Evolutionary conservation across 1,140 invertebrate genomes (phyloP), one percentile per base, ranked within the genome.

Genomic region (Parasteatoda tepidariorum): DNA sequence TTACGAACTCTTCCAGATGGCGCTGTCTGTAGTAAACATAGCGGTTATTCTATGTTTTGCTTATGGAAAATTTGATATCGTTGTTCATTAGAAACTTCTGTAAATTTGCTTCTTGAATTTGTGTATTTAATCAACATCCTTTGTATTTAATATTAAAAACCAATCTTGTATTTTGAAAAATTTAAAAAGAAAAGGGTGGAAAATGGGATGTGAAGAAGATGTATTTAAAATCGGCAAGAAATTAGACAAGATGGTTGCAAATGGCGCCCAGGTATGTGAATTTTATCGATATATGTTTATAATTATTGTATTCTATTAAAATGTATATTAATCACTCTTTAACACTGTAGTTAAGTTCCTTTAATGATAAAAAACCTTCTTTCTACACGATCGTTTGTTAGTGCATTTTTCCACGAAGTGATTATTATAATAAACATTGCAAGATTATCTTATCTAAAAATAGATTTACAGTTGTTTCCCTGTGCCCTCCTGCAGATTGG

Each of bases 171-270:
- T 48, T 48, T 7, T 48, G 38, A 48, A 48, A 48, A 9, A 18
- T 48, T 9, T 18, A 48, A 48, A 48, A 48, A 48, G 9, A 48
- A 48, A 9, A 48, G 18, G 59, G 28, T 34, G 34, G 3, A 67
- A 26, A 48, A 97, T 96, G 95, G 95, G 92, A 88, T 94, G 95
- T 31, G 95, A 97, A 90, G 95, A 97, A 85, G 96, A 98, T 91
- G 96, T 98, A 54, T 91, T 97, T 88, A 93, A 93, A 89, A 96
- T 98, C 89, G 95, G 97, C 89, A 97, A 97, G 90, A 97, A 97
- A 90, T 91, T 98, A 84, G 96, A 93, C 87, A 97, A 97, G 91
- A 98, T 98, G 93, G 94, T 95, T 84, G 93, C 93, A 66, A 88
- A 86, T 62, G 93, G 93, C 89, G 95, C 93, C 88, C 92, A 93